Base-by-base conservation (phyloP, 2,888 invertebrate species). In the Ichneumon xanthorius region DNA sequence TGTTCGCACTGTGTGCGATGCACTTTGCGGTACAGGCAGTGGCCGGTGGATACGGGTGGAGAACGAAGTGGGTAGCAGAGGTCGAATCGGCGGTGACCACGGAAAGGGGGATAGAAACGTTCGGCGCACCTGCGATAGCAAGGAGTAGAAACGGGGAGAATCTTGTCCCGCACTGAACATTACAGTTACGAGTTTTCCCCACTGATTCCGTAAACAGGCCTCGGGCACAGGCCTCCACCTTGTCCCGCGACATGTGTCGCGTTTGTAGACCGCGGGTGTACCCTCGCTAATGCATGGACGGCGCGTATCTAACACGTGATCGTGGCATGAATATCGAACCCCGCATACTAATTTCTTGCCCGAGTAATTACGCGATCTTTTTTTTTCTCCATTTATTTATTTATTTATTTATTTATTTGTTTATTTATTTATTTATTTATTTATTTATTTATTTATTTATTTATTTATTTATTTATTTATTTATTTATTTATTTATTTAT, bases 221-320 rank as follows among this genome's bases (percentile, higher is more conserved):
- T 73, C 76, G 58, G 53, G 14, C 55, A 48, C 78, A 11, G 30
- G 72, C 11, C 33, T 80, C 73, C 61, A 70, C 63, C 19, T 26
- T 22, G 61, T 73, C 37, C 19, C 22, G 76, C 55, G 71, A 63
- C 48, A 48, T 71, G 65, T 55, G 22, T 75, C 45, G 45, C 14
- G 19, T 4, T 63, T 11, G 68, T 26, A 22, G 14, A 11, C 14
- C 16, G 45, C 5, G 67, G 11, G 33, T 22, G 22, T 67, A n/a
- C 16, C 88, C 89, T 89, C 88, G 89, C 90, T 91, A 86, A 89
- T 90, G 90, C 90, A 92, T 92, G 92, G 87, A 84, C 89, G 88
- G 86, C 92, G 90, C 92, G 92, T 92, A 92, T 89, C 84, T 88
- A 88, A 90, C 88, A 88, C 90, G 84, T 82, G 83, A 81, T 82